These are phyloP conservation scores for Eumaeus atala DNA, from an alignment of 1,140 invertebrate genomes.

Conservation along the genomic window DNA sequence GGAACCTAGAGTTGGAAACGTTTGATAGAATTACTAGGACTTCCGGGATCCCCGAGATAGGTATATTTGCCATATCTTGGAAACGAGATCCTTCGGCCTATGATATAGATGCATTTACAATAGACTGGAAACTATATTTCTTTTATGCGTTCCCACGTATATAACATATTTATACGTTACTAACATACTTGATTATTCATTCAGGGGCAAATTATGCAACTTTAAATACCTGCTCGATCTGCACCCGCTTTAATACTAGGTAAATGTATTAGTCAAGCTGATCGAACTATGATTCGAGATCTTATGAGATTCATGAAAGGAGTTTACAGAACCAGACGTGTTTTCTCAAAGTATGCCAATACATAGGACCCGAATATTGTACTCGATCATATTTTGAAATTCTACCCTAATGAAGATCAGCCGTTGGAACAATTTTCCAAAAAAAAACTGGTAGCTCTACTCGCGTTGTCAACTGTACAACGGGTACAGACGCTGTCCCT, in stretches of 20 bases:
- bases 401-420: neutral
- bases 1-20: neutral
- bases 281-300: no score
- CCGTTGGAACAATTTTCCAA: neutral
- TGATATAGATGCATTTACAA: neutral
- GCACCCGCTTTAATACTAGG: neutral
- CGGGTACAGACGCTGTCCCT: neutral
- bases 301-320: conserved; percentile 1
- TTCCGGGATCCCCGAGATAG: neutral
- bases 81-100: neutral
- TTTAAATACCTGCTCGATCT: neutral
- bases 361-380: neutral
- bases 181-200: conserved; percentile 2
- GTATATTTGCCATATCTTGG: neutral
- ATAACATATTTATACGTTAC: neutral
- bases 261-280: neutral
- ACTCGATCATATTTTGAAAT: neutral
- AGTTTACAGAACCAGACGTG: neutral
- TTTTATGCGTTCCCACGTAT: neutral
- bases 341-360: neutral
- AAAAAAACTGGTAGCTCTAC: neutral
- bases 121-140: neutral
- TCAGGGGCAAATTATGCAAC: conserved; percentile 9
- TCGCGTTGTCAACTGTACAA: conserved; percentile 1
- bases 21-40: no score